phyloP scores from a whole-genome alignment of 2,797 vertebrate genomes.

The Schizopygopsis pylzovi region DNA sequence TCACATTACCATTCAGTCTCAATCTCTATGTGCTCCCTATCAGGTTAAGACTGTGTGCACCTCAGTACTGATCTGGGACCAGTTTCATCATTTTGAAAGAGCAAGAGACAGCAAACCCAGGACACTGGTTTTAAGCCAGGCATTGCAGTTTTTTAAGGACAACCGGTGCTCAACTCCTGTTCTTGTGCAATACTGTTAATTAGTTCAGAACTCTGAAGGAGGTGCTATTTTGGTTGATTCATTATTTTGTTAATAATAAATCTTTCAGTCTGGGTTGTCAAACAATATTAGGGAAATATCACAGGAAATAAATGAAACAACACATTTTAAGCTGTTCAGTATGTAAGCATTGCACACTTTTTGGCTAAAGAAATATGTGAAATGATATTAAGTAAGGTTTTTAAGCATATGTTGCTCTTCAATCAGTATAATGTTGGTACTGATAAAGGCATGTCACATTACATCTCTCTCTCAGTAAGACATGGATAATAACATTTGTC shows the following conservation, averaged over 20 bases:
- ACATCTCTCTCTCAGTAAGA: slow-evolving; percentile 57
- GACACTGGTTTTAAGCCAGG: background rate
- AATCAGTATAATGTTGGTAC: background rate
- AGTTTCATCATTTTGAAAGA: background rate
- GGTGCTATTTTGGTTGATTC: background rate
- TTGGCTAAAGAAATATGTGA: background rate
- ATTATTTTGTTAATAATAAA: background rate
- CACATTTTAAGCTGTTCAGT: background rate
- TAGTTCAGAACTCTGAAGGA: background rate
- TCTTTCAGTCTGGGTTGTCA: background rate
- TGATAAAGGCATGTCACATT: slow-evolving; percentile 53
- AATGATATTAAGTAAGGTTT: background rate
- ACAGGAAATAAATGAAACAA: background rate
- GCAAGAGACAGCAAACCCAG: background rate
- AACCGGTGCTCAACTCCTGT: background rate
- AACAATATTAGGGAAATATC: background rate
- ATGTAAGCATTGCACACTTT: background rate
- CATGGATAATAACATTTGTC: slow-evolving; percentile 69
- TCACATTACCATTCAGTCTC: slow-evolving; percentile 73
- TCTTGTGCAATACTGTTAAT: background rate
- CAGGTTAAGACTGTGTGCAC: slow-evolving; percentile 5
- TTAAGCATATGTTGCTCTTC: background rate
- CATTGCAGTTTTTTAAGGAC: background rate
- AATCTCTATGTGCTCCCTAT: slow-evolving; percentile 63
- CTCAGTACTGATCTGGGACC: slow-evolving; percentile 1